Base-by-base conservation (phyloP, 2,113 vertebrate genomes). In the Blennius ocellaris region DNA sequence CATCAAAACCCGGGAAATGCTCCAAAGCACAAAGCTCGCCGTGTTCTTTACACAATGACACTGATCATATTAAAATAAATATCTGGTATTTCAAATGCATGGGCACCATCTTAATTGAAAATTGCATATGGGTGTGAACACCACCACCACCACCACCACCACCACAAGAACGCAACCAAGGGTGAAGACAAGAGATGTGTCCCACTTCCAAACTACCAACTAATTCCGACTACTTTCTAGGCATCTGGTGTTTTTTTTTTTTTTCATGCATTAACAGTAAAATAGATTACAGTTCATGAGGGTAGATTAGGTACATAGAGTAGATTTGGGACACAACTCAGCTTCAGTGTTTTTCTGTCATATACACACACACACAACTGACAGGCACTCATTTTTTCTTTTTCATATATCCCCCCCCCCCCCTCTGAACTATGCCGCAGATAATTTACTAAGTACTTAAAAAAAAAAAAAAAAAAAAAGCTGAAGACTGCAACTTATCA, bases 51-150 rank as follows among this genome's bases (percentile, higher is more conserved):
- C 81, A 95, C 93, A 95, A 93, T 91, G 93, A 96, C 94, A 93
- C 92, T 93, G 92, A 92, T 94, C 91, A 93, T 95, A 95, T 94
- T 94, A 95, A 96, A 96, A 96, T 96, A 97, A 97, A 96, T 92
- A 90, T 91, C 82, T 92, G 83, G 88, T 92, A 84, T 85, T 91
- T 90, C 87, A 92, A 94, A 92, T 85, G 88, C 93, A 95, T 93
- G 95, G 94, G 95, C 93, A 94, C 88, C 89, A 93, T 93, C 93
- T 93, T 90, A 94, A 94, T 94, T 95, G 95, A 93, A 94, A 95
- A 94, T 91, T 89, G 92, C 86, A 86, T 84, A 90, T 81, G 71
- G 55, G 43, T 80, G 79, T 78, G 74, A 82, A 86, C 61, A 80
- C 11, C 73, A 72, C 65, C 71, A 76, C 47, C n/a, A n/a, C n/a